Evolutionary conservation across 2,113 vertebrate species (phyloP).

Genomic region (Platycercus adscitus): DNA sequence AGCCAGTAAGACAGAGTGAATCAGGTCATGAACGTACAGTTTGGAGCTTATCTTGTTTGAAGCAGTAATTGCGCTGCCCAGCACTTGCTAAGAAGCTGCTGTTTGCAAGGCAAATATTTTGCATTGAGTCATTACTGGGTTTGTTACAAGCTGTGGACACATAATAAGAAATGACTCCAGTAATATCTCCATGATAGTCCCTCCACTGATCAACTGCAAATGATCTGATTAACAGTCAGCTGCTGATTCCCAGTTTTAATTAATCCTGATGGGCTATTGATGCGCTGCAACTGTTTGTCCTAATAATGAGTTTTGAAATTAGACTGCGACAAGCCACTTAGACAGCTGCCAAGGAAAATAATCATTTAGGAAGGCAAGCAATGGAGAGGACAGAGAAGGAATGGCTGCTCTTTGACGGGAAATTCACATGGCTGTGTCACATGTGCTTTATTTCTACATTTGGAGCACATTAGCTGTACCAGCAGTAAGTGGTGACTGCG

Average conservation of each 20-base stretch:
- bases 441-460: slow-evolving; percentile 76
- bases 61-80: not conserved
- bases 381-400: slow-evolving; percentile 72
- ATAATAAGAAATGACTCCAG: slow-evolving; percentile 56
- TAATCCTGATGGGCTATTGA: slow-evolving; percentile 99
- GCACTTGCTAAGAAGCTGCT: slow-evolving; percentile 29
- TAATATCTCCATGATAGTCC: slow-evolving; percentile 76
- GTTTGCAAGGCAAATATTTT: slow-evolving; percentile 51
- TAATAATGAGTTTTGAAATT: slow-evolving; percentile 97
- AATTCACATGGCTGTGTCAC: slow-evolving; percentile 78
- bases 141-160: not conserved
- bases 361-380: slow-evolving; percentile 73
- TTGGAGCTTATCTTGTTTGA: slow-evolving; percentile 13
- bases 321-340: slow-evolving; percentile 89
- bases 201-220: slow-evolving; percentile 83
- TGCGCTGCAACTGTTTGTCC: slow-evolving; percentile 92
- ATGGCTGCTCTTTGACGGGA: slow-evolving; percentile 73
- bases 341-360: slow-evolving; percentile 85
- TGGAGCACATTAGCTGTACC: slow-evolving; percentile 70
- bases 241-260: slow-evolving; percentile 95
- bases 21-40: not conserved
- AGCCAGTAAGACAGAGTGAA: slow-evolving; percentile 12
- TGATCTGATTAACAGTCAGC: slow-evolving; percentile 90
- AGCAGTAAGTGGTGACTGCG: slow-evolving; percentile 70
- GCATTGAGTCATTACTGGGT: slow-evolving; percentile 5